Conservation (phyloP, 2,113 vertebrate species). For the Fregetta grallaria region DNA sequence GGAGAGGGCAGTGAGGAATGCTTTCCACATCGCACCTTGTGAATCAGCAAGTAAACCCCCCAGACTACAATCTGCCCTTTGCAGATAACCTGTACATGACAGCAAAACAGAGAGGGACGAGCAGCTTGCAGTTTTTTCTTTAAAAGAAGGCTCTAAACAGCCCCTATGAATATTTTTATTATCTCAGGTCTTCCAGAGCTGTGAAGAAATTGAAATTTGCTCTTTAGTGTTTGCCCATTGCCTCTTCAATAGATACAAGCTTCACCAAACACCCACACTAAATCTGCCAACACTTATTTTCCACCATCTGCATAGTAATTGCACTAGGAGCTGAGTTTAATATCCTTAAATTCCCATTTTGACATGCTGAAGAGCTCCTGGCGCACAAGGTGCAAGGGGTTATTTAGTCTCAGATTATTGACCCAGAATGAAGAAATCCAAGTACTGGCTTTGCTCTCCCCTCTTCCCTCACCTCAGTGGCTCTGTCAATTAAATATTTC, state of each 20-base stretch:
- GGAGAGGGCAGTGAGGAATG: background rate
- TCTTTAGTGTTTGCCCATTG: conserved; percentile 30
- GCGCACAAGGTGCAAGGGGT: conserved; percentile 6
- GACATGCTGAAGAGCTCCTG: conserved; percentile 23
- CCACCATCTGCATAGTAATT: conserved; percentile 68
- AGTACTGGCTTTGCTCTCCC: background rate
- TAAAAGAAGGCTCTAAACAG: conserved; percentile 17
- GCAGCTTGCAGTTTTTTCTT: background rate
- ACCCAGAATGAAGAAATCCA: conserved; percentile 47
- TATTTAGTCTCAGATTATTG: conserved; percentile 50
- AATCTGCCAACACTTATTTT: conserved; percentile 61
- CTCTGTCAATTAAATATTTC: conserved; percentile 18
- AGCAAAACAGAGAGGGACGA: conserved; percentile 7
- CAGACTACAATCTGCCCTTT: background rate
- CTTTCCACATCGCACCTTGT: background rate
- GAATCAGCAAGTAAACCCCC: background rate
- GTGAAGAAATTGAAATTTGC: conserved; percentile 48
- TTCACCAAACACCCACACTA: conserved; percentile 21
- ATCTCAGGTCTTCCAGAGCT: conserved; percentile 38
- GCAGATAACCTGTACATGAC: background rate
- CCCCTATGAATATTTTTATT: conserved; percentile 4
- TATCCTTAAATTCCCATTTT: conserved; percentile 56
- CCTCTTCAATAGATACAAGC: conserved; percentile 43
- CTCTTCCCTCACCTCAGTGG: conserved; percentile 9
- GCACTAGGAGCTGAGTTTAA: conserved; percentile 46